A percentile compares a stretch with the other conserved stretches of the same genome.
Evolutionary conservation across 2,888 invertebrate species (phyloP).

Genomic region (Tetrapedia diversipes): DNA sequence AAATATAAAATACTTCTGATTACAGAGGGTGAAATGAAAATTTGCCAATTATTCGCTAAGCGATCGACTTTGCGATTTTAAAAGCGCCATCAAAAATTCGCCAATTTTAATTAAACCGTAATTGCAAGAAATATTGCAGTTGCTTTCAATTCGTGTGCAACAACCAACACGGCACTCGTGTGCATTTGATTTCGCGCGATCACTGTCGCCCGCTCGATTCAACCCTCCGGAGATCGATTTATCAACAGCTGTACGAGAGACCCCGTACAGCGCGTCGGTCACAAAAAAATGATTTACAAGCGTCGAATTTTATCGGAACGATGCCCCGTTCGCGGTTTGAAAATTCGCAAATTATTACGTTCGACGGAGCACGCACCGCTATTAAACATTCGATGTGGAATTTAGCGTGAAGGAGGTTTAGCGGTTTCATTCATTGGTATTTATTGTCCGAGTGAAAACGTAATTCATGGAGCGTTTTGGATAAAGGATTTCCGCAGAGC

Average conservation of each 20-base stretch:
- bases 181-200: neutral
- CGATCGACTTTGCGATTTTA: neutral
- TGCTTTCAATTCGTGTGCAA: neutral
- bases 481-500: neutral
- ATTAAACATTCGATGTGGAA: neutral
- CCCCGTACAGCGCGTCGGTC: neutral
- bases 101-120: constrained; percentile 19
- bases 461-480: neutral
- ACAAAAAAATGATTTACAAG: constrained; percentile 22
- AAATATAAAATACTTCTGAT: too few relatives aligned
- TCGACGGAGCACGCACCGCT: neutral
- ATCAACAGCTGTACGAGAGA: neutral
- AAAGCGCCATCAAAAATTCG: too few relatives aligned
- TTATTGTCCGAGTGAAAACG: neutral
- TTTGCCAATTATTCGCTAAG: too few relatives aligned
- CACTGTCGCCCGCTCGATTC: neutral
- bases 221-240: constrained; percentile 22
- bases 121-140: constrained; percentile 2
- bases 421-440: neutral
- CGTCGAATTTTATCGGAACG: constrained; percentile 12
- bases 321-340: neutral
- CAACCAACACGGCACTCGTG: neutral
- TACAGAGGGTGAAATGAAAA: too few relatives aligned
- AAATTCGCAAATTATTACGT: constrained; percentile 7
- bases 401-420: neutral